phyloP scores from a whole-genome alignment of 2,888 invertebrate genomes.

The Erannis defoliaria region DNA sequence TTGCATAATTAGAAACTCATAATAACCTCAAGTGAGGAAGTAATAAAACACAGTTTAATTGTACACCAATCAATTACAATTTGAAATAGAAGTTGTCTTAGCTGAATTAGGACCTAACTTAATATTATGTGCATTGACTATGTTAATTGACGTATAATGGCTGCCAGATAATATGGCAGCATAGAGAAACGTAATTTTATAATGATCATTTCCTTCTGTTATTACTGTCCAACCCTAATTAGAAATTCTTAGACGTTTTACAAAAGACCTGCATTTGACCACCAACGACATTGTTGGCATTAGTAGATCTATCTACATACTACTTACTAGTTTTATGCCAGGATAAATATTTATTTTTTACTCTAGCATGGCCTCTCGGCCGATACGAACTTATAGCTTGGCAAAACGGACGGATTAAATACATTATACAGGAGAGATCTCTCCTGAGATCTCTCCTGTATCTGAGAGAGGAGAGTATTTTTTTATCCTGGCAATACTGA shows the following conservation, averaged over 20 bases:
- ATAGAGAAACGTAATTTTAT: background rate
- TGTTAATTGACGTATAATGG: constrained; percentile 23
- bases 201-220: background rate
- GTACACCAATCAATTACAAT: constrained; percentile 25
- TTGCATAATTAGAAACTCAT: constrained; percentile 28
- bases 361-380: too few species aligned
- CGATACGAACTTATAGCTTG: too few species aligned
- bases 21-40: constrained; percentile 25
- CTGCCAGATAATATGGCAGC: constrained; percentile 17
- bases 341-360: too few species aligned
- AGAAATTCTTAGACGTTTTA: background rate
- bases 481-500: too few species aligned
- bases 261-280: too few species aligned
- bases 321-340: too few species aligned
- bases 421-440: too few species aligned
- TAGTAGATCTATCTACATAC: too few species aligned
- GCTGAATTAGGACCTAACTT: constrained; percentile 30
- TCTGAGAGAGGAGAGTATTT: too few species aligned
- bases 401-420: too few species aligned
- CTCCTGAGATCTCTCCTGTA: too few species aligned
- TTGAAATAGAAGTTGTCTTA: constrained; percentile 33
- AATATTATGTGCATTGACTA: constrained; percentile 23
- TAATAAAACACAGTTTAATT: constrained; percentile 34
- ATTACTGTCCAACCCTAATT: background rate
- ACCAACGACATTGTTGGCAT: too few species aligned